These are phyloP conservation scores for Sarcophaga rosellei DNA, from an alignment of 2,888 invertebrate species.

Conservation along the genomic window DNA sequence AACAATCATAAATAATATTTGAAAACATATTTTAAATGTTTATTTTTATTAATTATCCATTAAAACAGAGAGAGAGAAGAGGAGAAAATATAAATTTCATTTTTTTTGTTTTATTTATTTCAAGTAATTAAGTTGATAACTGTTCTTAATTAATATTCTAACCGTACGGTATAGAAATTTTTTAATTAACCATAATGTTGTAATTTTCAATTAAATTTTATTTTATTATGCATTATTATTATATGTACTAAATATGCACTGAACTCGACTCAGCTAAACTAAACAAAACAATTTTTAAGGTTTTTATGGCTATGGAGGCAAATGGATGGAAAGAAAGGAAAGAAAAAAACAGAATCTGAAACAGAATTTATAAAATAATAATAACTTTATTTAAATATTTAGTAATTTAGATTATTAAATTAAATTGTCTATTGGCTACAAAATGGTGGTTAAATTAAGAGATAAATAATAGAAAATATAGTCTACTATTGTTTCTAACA, in stretches of 20 bases:
- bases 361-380: not conserved
- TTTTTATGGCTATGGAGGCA: not conserved
- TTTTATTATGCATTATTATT: not conserved
- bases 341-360: not conserved
- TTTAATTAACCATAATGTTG: constrained; percentile 56
- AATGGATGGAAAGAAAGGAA: too few relatives aligned
- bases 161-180: constrained; percentile 4
- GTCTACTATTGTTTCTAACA: not conserved
- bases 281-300: not conserved
- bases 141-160: constrained; percentile 54
- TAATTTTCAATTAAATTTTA: constrained; percentile 43
- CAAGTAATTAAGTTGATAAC: constrained; percentile 41
- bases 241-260: not conserved
- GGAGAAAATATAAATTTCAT: not conserved
- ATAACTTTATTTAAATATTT: constrained; percentile 8
- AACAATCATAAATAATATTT: constrained; percentile 7
- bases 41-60: not conserved
- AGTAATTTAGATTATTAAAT: constrained; percentile 44
- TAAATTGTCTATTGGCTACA: constrained; percentile 41
- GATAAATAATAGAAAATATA: constrained; percentile 42
- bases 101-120: not conserved
- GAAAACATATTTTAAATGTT: constrained; percentile 39
- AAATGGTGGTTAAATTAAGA: constrained; percentile 45
- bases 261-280: not conserved
- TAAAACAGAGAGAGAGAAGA: too few relatives aligned